A percentile compares a stretch with the other conserved stretches of the same genome.
These are phyloP conservation scores for Smittia sp. DNA, from an alignment of 2,888 invertebrate genomes.

Conservation along the genomic window DNA sequence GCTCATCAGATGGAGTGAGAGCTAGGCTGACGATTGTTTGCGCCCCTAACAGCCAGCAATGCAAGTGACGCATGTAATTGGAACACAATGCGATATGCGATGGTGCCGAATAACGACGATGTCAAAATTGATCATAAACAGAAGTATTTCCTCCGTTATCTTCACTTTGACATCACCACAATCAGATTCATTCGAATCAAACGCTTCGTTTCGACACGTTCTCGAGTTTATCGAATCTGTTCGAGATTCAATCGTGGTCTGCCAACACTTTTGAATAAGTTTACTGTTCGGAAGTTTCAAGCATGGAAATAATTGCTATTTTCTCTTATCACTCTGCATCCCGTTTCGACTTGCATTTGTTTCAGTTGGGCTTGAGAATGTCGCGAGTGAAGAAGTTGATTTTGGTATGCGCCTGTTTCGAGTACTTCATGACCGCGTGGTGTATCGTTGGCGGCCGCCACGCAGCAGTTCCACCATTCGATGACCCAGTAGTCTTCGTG, in stretches of 20 bases:
- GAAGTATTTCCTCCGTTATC: conserved; percentile 22
- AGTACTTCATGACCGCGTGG: conserved; percentile 41
- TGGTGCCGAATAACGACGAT: conserved; percentile 22
- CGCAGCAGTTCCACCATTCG: conserved; percentile 65
- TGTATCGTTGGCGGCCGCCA: conserved; percentile 67
- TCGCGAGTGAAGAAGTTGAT: not conserved
- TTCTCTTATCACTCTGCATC: not conserved
- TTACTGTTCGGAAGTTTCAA: not conserved
- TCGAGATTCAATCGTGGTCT: not conserved
- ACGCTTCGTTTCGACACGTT: not conserved
- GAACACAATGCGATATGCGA: conserved; percentile 45
- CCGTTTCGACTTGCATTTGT: not conserved
- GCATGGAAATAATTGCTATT: not conserved
- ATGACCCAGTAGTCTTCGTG: conserved; percentile 69
- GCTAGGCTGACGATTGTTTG: conserved; percentile 22
- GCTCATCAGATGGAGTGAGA: conserved; percentile 33
- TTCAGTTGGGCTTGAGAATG: not conserved
- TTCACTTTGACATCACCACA: not conserved
- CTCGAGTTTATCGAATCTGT: not conserved
- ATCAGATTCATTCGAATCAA: conserved; percentile 1
- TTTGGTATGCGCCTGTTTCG: not conserved
- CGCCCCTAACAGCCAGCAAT: conserved; percentile 36
- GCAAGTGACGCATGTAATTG: conserved; percentile 47
- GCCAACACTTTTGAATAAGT: not conserved
- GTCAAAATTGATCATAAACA: conserved; percentile 39